Percentiles rank a stretch among this genome's conserved stretches.
Conservation (phyloP, 2,888 invertebrate species). For the Cantharis rufa region DNA sequence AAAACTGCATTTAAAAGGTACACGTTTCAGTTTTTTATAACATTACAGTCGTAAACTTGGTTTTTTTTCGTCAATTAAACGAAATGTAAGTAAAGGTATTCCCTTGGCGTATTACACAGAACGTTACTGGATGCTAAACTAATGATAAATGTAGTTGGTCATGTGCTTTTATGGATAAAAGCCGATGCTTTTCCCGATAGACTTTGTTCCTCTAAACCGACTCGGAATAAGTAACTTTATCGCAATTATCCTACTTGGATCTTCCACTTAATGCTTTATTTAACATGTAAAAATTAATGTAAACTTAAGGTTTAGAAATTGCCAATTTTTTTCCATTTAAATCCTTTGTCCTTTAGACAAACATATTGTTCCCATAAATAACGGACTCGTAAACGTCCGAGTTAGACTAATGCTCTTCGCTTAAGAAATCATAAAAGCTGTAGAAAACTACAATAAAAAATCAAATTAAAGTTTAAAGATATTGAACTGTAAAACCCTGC, state of each 20-base stretch:
- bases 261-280: not conserved
- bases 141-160: conserved; percentile 42
- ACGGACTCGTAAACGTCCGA: conserved; percentile 1
- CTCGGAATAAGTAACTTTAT: conserved; percentile 2
- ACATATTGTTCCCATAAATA: conserved; percentile 2
- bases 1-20: conserved; percentile 19
- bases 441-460: not conserved
- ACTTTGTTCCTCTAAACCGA: conserved; percentile 20
- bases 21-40: conserved; percentile 19
- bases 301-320: not conserved
- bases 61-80: conserved; percentile 34
- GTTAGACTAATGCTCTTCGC: conserved; percentile 5
- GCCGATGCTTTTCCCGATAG: conserved; percentile 26
- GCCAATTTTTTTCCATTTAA: not conserved
- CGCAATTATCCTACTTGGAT: not conserved
- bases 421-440: conserved; percentile 4
- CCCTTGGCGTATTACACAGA: conserved; percentile 36
- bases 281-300: not conserved
- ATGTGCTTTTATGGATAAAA: conserved; percentile 44
- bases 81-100: conserved; percentile 36
- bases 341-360: conserved; percentile 3
- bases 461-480: not conserved
- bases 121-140: conserved; percentile 40
- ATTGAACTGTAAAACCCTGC: not conserved
- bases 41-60: conserved; percentile 23